Conservation (phyloP, 2,797 vertebrate species). For the Ibycter americanus region DNA sequence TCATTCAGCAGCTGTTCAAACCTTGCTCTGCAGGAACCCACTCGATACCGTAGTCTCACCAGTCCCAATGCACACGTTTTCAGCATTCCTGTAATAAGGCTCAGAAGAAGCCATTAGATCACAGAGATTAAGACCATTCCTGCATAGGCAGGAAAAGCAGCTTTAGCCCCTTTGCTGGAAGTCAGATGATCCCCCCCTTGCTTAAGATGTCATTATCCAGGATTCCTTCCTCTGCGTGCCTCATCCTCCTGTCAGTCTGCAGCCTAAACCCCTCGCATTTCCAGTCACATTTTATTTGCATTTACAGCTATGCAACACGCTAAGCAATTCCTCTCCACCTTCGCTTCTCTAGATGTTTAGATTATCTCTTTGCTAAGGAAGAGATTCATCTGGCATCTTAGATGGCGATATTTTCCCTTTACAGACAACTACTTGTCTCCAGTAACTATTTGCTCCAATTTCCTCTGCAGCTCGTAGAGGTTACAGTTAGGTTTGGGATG, state of each 20-base stretch:
- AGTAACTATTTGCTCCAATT: background rate
- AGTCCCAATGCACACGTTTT: background rate
- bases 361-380: background rate
- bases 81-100: background rate
- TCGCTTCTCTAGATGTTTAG: background rate
- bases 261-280: background rate
- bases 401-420: background rate
- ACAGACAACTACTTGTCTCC: background rate
- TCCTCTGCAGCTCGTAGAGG: background rate
- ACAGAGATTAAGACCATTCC: background rate
- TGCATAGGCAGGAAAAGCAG: background rate
- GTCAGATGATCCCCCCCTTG: background rate
- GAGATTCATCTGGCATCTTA: background rate
- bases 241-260: background rate
- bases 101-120: background rate
- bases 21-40: background rate
- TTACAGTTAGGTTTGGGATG: background rate
- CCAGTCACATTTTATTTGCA: background rate
- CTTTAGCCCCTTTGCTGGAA: background rate
- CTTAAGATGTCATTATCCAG: background rate
- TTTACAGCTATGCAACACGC: background rate
- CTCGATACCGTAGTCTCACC: accelerated
- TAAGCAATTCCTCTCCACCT: background rate
- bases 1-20: background rate
- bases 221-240: background rate